These are phyloP conservation scores for Pelochelys cantorii DNA, from an alignment of 2,797 vertebrate species.

Conservation along the genomic window DNA sequence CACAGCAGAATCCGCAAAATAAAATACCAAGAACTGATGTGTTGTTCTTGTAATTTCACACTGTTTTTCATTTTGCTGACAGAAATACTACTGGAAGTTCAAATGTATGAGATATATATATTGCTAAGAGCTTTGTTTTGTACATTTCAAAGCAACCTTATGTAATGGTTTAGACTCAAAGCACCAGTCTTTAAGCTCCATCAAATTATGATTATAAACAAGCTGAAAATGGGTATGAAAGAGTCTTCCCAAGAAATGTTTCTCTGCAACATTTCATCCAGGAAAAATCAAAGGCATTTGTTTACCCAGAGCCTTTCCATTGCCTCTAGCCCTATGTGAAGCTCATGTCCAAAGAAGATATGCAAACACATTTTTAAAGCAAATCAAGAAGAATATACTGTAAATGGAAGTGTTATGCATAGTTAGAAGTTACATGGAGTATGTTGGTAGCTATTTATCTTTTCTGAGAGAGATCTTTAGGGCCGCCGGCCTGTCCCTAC, in stretches of 20 bases:
- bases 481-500: not conserved
- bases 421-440: not conserved
- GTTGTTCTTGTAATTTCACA: not conserved
- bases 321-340: not conserved
- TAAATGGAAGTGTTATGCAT: conserved; percentile 5
- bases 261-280: not conserved
- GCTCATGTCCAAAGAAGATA: not conserved
- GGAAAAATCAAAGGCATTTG: conserved; percentile 22
- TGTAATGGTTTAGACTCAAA: not conserved
- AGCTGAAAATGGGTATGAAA: not conserved
- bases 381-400: conserved; percentile 16
- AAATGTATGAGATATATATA: not conserved
- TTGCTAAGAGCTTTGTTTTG: not conserved
- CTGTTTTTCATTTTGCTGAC: conserved; percentile 5
- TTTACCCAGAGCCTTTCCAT: not conserved
- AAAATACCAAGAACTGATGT: not conserved
- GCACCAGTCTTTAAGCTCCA: not conserved
- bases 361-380: not conserved
- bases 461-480: conserved; percentile 18
- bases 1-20: not conserved
- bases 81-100: not conserved
- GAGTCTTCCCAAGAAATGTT: not conserved
- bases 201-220: not conserved
- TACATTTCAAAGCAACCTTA: not conserved
- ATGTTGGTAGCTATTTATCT: conserved; percentile 8